phyloP scores from a whole-genome alignment of 2,797 vertebrate species.

The Choloepus didactylus region DNA sequence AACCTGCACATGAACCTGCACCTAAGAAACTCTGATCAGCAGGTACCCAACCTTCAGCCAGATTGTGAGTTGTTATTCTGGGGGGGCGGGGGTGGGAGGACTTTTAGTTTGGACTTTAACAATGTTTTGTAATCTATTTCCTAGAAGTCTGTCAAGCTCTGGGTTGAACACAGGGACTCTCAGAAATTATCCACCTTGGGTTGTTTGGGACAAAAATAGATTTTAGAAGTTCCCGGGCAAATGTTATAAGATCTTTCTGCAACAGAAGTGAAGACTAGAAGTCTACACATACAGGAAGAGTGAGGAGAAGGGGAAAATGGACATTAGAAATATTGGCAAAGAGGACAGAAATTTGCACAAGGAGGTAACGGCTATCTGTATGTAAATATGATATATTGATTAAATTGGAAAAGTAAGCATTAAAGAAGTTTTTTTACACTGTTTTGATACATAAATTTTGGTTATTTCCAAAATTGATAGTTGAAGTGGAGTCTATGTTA shows the following conservation, averaged over 20 bases:
- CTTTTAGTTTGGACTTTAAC: constrained; percentile 28
- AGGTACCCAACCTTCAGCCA: not conserved
- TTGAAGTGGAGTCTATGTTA: not conserved
- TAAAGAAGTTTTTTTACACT: not conserved
- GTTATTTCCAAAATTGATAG: not conserved
- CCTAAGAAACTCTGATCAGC: not conserved
- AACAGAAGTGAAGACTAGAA: not conserved
- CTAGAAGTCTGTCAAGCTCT: constrained; percentile 33
- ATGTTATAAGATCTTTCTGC: not conserved
- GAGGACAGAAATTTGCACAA: not conserved
- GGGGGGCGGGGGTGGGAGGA: not conserved
- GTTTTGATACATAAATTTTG: not conserved
- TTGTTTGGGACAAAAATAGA: not conserved
- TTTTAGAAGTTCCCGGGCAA: not conserved
- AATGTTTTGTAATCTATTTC: constrained; percentile 45
- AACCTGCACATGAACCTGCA: not conserved
- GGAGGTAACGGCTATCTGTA: not conserved
- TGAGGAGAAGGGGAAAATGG: not conserved
- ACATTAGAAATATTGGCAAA: not conserved
- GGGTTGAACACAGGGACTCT: not conserved
- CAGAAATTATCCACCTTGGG: constrained; percentile 41
- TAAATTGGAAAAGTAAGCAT: not conserved
- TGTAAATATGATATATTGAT: not conserved
- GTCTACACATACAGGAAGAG: not conserved
- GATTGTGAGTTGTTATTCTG: not conserved